Evolutionary conservation across 2,113 vertebrate species (phyloP), one percentile per base, ranked within the genome.

Genomic region (Nipponia nippon): DNA sequence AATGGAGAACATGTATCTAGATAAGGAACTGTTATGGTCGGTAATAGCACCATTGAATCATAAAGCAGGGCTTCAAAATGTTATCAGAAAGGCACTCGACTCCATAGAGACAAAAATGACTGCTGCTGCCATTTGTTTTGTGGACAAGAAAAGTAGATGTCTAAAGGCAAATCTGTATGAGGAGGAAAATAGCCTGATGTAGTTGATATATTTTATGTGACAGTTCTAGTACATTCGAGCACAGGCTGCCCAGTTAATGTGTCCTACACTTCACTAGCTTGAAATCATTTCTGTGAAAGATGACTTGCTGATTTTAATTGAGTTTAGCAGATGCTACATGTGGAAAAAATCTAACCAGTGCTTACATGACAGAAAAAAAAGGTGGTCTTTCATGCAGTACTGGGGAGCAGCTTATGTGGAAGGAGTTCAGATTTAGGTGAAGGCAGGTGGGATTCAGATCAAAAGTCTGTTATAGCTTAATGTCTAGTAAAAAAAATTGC

Each of bases 201-300:
- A 66, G 86, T 96, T 96, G 94, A 86, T 98, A 23, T 89, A 89
- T 98, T 92, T 91, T 97, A 93, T 90, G 89, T 96, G 97, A 97
- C 91, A 94, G 95, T 96, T 96, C 94, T 97, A 91, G 97, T 96
- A 96, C 97, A 87, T 81, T 89, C 11, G 36, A 92, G 85, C 70
- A 88, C 87, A 95, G 95, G 93, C 92, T 92, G 92, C 88, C 94
- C 75, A 96, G 97, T 96, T 98, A 95, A 92, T 91, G 96, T 92
- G 93, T 95, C 90, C 96, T 96, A 96, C 89, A 93, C 85, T 98
- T 97, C 95, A 96, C 91, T 97, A 95, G 92, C 96, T 97, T 97
- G 97, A 98, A 98, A 91, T 97, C 47, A 98, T 98, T 97, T 96
- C 89, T 82, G 27, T 83, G 95, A 97, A 97, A 94, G 94, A 91